These are phyloP conservation scores for Carposina sasakii DNA, from an alignment of 1,140 invertebrate species.

Conservation along the genomic window DNA sequence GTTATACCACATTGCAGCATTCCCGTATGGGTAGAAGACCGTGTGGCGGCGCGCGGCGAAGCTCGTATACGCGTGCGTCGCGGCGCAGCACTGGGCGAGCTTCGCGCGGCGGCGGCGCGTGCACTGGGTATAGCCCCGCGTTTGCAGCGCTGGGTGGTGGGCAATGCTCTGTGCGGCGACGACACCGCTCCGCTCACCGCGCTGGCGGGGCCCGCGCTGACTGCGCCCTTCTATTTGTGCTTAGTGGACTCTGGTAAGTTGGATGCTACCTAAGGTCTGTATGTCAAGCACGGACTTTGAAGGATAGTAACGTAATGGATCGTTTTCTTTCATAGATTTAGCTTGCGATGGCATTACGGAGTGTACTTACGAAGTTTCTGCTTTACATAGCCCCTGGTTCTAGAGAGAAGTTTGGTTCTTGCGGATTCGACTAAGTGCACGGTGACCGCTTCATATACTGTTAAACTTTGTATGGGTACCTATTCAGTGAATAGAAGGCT, in stretches of 20 bases:
- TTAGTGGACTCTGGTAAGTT: conserved; percentile 55
- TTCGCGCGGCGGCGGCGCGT: conserved; percentile 38
- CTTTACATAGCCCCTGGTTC: too few relatives aligned
- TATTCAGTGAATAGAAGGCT: too few relatives aligned
- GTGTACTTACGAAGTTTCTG: too few relatives aligned
- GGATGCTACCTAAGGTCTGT: too few relatives aligned
- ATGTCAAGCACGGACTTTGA: too few relatives aligned
- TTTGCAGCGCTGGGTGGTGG: conserved; percentile 64
- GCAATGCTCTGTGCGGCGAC: conserved; percentile 44
- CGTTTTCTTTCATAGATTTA: too few relatives aligned
- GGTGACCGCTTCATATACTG: too few relatives aligned
- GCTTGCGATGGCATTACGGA: too few relatives aligned
- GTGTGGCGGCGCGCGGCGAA: conserved; percentile 50
- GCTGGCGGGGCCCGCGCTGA: conserved; percentile 46
- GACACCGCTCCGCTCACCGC: conserved; percentile 33
- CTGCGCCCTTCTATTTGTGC: conserved; percentile 58
- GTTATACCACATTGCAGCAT: conserved; percentile 52
- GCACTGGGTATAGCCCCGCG: conserved; percentile 51
- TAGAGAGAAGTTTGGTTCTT: too few relatives aligned
- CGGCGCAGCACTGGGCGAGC: conserved; percentile 35
- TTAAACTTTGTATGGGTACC: too few relatives aligned
- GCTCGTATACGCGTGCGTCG: conserved; percentile 32
- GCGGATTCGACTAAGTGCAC: too few relatives aligned
- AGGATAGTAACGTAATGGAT: too few relatives aligned
- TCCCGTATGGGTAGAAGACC: conserved; percentile 58